These are phyloP conservation scores for Morpho helenor DNA, from an alignment of 2,888 invertebrate species.

Conservation along the genomic window DNA sequence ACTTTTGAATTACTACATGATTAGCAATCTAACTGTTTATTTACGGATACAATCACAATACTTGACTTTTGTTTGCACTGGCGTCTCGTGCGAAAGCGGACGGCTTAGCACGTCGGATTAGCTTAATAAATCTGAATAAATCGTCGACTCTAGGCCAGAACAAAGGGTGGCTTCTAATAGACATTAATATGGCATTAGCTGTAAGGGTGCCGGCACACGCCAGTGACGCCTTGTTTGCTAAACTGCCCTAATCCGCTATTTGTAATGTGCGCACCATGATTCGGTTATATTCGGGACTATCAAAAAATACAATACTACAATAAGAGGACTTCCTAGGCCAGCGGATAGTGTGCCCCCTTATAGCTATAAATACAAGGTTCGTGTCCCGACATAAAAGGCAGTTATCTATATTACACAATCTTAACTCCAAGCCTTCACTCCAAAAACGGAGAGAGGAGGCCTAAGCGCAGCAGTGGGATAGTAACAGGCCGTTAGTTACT, in stretches of 20 bases:
- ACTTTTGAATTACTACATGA: conserved; percentile 2
- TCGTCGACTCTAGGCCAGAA: conserved; percentile 52
- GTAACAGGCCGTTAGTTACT: too few relatives aligned
- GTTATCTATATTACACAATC: too few relatives aligned
- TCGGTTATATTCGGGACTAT: conserved; percentile 13
- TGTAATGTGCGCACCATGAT: conserved; percentile 52
- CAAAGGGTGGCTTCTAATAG: conserved; percentile 66
- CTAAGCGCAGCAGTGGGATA: too few relatives aligned
- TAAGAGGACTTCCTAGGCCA: too few relatives aligned
- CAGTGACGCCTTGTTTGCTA: conserved; percentile 77
- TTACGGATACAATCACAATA: conserved; percentile 20
- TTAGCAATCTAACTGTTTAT: conserved; percentile 12
- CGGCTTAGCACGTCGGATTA: conserved; percentile 61
- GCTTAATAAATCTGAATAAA: conserved; percentile 64
- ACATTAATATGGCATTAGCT: conserved; percentile 76
- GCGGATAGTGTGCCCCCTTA: too few relatives aligned
- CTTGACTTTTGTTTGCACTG: conserved; percentile 42
- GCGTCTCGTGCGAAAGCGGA: conserved; percentile 53
- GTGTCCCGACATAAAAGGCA: too few relatives aligned
- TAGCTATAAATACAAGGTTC: too few relatives aligned
- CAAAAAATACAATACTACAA: neutral
- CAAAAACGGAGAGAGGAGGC: too few relatives aligned
- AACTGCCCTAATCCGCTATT: conserved; percentile 79
- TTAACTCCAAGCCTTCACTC: too few relatives aligned
- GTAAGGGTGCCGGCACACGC: conserved; percentile 65